Evolutionary conservation across 1,140 invertebrate species (phyloP), one percentile per base, ranked within the genome.

Genomic region (Nymphalis io): DNA sequence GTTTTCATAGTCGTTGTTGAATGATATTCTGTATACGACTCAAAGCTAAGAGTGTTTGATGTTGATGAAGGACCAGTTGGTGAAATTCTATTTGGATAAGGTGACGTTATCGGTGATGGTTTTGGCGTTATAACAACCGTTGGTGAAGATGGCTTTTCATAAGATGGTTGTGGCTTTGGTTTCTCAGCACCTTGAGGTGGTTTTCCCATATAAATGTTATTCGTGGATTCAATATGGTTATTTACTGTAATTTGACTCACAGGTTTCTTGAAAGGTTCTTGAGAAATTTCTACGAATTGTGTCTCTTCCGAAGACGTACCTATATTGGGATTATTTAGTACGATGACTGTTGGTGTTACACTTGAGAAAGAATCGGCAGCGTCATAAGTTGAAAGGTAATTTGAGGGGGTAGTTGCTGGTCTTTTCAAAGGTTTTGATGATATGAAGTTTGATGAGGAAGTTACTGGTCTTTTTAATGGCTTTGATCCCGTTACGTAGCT

Each of bases 301-400:
- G 85, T 90, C 60, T 92, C 89, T 70, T 87, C 80, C 55, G 86
- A 84, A 5, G 90, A 82, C 12, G 82, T 77, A 33, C 81, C 80
- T 18, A 72, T 80, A 53, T 83, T 82, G 33, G 85, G 79, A 62
- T 74, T 93, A 12, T 94, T 93, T 3, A 96, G 78, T 15, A 96
- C 95, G 23, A 96, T 96, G 0, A 96, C 93, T 0, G 95, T 96
- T 8, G 95, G 95, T 10, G 95, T 94, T 12, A 94, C 94, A 66
- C 92, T 93, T 4, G 93, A 88, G 74, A 92, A 92, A 15, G 82
- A 84, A 55, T 92, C 92, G 60, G 64, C 76, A 57, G 33, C 82
- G 69, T 83, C 88, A 68, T 81, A 92, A 65, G 69, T 82, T 33
- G 81, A 75, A 27, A 83, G 62, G 33, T 78, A 78, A 46, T 66